Evolutionary conservation across 2,888 invertebrate species (phyloP).

Genomic region (Orthosia cruda): DNA sequence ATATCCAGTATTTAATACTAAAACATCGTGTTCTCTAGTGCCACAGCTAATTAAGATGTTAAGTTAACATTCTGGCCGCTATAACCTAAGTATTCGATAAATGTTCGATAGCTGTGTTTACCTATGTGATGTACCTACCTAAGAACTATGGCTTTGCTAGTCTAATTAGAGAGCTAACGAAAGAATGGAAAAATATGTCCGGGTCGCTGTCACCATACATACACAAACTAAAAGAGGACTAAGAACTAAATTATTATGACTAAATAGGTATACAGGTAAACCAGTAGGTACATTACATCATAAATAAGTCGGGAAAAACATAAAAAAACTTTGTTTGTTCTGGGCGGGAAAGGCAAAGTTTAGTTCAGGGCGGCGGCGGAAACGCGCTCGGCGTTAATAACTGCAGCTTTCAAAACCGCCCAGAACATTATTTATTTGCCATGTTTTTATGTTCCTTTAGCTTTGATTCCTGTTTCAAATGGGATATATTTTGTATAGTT

Average conservation of each 20-base stretch:
- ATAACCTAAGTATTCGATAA: slow-evolving; percentile 5
- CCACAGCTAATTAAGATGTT: slow-evolving; percentile 43
- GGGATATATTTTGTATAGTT: neutral
- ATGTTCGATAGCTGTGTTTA: slow-evolving; percentile 1
- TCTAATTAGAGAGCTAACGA: neutral
- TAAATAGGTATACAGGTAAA: neutral
- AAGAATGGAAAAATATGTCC: neutral
- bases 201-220: neutral
- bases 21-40: slow-evolving; percentile 31
- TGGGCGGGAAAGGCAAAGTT: too few species aligned
- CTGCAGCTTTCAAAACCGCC: too few species aligned
- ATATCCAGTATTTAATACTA: slow-evolving; percentile 43
- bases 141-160: neutral
- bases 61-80: slow-evolving; percentile 1
- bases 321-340: too few species aligned
- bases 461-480: too few species aligned
- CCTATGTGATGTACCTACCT: neutral
- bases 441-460: too few species aligned
- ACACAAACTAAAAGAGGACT: too few species aligned
- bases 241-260: too few species aligned
- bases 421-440: too few species aligned
- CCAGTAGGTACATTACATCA: neutral
- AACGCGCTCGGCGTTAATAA: too few species aligned
- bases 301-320: too few species aligned
- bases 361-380: too few species aligned